Evolutionary conservation across 1,140 invertebrate genomes (phyloP).

Genomic region (Prorops nasuta): DNA sequence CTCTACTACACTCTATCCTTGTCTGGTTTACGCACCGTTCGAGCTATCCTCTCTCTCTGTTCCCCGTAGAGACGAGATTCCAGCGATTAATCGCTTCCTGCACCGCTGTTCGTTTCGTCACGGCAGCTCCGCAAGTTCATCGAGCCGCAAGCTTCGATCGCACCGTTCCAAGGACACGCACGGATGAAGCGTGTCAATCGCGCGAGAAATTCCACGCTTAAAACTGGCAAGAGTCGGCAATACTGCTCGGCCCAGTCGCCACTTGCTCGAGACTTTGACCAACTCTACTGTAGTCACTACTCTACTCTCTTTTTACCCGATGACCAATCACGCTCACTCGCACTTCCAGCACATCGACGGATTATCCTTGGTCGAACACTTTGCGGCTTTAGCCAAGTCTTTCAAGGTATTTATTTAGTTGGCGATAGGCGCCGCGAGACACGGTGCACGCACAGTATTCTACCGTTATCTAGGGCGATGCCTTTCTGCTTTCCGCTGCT

Average conservation of each 20-base stretch:
- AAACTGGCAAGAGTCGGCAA: no score
- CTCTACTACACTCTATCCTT: constrained; percentile 9
- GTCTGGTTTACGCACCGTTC: constrained; percentile 12
- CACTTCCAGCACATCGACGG: no score
- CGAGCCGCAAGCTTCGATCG: constrained; percentile 15
- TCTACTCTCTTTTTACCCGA: no score
- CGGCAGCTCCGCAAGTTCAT: constrained; percentile 35
- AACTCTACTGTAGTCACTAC: no score
- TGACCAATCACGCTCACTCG: no score
- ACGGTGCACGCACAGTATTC: constrained; percentile 28
- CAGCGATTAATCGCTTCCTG: constrained; percentile 29
- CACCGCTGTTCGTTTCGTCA: constrained; percentile 29
- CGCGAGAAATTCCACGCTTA: constrained; percentile 7
- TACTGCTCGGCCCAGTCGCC: no score
- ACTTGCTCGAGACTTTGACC: no score
- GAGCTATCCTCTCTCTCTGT: constrained; percentile 2
- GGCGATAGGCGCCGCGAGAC: constrained; percentile 10
- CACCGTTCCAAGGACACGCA: constrained; percentile 1
- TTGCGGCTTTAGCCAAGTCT: no score
- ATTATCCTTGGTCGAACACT: no score
- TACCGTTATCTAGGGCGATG: constrained; percentile 55
- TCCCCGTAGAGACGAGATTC: constrained; percentile 21
- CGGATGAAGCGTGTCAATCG: constrained; percentile 10
- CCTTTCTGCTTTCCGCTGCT: constrained; percentile 34
- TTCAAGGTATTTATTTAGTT: no score